A percentile compares a stretch with the other conserved stretches of the same genome.
Conservation (phyloP, 2,113 vertebrate species). For the Poicephalus gulielmi region DNA sequence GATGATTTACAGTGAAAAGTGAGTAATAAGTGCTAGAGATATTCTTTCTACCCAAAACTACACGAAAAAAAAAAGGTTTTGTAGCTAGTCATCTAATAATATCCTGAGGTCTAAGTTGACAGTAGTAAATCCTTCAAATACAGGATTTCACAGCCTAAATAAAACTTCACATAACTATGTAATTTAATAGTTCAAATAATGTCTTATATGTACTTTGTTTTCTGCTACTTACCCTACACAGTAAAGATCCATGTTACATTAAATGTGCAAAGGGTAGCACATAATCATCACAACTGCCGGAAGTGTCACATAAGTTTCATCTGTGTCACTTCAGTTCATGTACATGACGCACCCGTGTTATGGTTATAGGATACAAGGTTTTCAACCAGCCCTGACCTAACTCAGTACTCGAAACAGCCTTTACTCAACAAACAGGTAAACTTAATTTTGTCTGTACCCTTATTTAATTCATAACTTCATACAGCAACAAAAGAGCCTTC, state of each 20-base stretch:
- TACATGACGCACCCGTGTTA: accelerated
- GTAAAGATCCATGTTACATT: neutral
- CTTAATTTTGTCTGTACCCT: neutral
- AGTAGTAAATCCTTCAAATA: neutral
- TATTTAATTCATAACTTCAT: neutral
- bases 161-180: neutral
- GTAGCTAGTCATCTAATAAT: neutral
- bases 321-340: neutral
- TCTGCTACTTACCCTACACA: neutral
- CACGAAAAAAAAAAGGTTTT: neutral
- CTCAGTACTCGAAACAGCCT: neutral
- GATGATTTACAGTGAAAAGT: neutral
- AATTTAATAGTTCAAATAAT: neutral
- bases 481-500: neutral
- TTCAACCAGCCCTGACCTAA: neutral
- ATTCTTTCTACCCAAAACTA: neutral
- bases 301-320: accelerated
- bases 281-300: neutral
- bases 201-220: accelerated
- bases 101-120: neutral
- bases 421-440: neutral
- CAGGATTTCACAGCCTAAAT: neutral
- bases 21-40: neutral
- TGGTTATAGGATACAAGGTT: neutral
- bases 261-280: neutral